Evolutionary conservation across 2,888 invertebrate species (phyloP).

Genomic region (Scelioninae gen. 2): DNA sequence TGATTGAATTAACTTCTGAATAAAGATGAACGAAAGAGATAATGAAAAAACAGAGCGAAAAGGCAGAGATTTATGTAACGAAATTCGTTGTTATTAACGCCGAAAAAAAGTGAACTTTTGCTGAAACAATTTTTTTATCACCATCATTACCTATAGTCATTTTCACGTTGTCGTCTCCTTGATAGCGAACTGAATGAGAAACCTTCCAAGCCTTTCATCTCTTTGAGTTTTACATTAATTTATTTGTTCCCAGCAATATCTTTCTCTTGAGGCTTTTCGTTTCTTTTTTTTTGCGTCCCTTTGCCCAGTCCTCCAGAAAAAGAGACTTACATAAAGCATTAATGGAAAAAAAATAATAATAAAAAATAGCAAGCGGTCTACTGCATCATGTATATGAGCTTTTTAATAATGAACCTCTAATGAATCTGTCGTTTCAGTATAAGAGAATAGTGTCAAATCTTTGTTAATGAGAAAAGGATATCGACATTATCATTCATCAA

Average conservation of each 20-base stretch:
- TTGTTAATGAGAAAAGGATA: background rate
- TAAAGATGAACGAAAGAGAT: slow-evolving; percentile 7
- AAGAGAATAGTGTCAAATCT: background rate
- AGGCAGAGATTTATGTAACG: slow-evolving; percentile 7
- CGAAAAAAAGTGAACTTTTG: slow-evolving; percentile 25
- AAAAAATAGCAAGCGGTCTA: no score
- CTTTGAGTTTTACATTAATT: slow-evolving; percentile 36
- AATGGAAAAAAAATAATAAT: slow-evolving; percentile 1
- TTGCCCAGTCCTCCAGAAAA: background rate
- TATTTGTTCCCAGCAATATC: slow-evolving; percentile 29
- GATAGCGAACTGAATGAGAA: slow-evolving; percentile 24
- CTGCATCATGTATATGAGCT: slow-evolving; percentile 6
- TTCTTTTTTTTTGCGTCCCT: background rate
- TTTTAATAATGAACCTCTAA: slow-evolving; percentile 5
- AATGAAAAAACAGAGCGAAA: slow-evolving; percentile 7
- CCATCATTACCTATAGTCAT: slow-evolving; percentile 12
- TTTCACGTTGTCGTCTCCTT: slow-evolving; percentile 28
- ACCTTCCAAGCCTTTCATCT: slow-evolving; percentile 30
- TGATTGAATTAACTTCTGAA: slow-evolving; percentile 3
- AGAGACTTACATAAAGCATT: slow-evolving; percentile 8
- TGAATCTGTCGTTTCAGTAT: background rate
- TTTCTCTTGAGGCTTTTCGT: slow-evolving; percentile 9
- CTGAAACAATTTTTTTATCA: slow-evolving; percentile 16
- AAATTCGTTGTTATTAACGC: slow-evolving; percentile 13
- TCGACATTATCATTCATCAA: no score